Percentiles rank a stretch among this genome's conserved stretches.
These are phyloP conservation scores for Drosophila nannoptera DNA, from an alignment of 1,140 invertebrate genomes.

Conservation along the genomic window DNA sequence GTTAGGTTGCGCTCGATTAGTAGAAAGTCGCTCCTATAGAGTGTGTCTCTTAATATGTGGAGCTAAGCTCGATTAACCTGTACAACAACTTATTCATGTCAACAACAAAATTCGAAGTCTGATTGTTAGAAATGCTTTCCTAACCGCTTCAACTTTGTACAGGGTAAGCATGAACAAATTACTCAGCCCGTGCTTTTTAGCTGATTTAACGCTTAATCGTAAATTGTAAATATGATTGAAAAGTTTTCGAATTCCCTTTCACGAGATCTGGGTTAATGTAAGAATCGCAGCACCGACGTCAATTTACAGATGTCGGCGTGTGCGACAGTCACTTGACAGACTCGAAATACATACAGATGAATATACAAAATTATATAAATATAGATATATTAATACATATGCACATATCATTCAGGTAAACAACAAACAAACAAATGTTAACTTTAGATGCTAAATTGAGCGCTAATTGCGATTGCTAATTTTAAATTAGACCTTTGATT, in stretches of 20 bases:
- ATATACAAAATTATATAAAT: slow-evolving; percentile 3
- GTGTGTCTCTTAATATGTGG: too few species aligned
- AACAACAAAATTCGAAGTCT: too few species aligned
- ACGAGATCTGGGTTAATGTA: slow-evolving; percentile 35
- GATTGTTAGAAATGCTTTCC: too few species aligned
- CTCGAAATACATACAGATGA: slow-evolving; percentile 9
- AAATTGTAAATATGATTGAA: background rate
- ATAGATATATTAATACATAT: slow-evolving; percentile 8
- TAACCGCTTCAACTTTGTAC: background rate
- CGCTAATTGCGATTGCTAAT: slow-evolving; percentile 66
- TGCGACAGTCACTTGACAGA: slow-evolving; percentile 51
- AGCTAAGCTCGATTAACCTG: too few species aligned
- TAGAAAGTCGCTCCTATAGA: background rate
- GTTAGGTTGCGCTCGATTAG: background rate
- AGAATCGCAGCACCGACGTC: background rate
- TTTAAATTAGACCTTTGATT: slow-evolving; percentile 58
- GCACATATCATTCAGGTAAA: slow-evolving; percentile 3
- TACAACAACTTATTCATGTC: too few species aligned
- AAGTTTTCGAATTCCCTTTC: background rate
- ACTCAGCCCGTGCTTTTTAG: slow-evolving; percentile 1
- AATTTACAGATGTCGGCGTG: slow-evolving; percentile 33
- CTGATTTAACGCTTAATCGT: background rate
- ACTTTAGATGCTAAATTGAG: slow-evolving; percentile 49
- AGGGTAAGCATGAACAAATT: background rate
- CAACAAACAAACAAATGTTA: slow-evolving; percentile 31